A percentile compares a stretch with the other conserved stretches of the same genome.
These are phyloP conservation scores for Cyrtorhinus lividipennis DNA, from an alignment of 1,140 invertebrate species.

Conservation along the genomic window DNA sequence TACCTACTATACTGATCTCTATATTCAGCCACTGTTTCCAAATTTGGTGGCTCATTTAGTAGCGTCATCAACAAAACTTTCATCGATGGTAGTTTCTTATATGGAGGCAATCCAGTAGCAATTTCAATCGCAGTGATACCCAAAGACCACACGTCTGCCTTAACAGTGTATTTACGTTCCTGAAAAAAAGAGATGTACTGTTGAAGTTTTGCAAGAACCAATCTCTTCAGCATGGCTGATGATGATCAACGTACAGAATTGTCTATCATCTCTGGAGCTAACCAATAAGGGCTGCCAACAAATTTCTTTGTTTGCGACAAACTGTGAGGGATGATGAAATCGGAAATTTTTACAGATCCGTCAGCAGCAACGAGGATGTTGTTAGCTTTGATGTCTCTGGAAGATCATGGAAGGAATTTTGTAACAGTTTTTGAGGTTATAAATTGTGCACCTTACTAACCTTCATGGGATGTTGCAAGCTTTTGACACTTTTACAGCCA, in stretches of 20 bases:
- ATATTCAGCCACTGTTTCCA: conserved; percentile 89
- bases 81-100: conserved; percentile 98
- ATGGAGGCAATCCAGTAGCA: conserved; percentile 95
- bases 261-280: background rate
- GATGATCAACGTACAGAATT: background rate
- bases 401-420: no score
- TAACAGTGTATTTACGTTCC: conserved; percentile 97
- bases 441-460: no score
- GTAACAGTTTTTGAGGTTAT: no score
- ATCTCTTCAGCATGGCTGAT: no score
- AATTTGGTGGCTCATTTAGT: conserved; percentile 93
- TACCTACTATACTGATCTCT: conserved; percentile 97
- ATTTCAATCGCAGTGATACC: conserved; percentile 98
- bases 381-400: background rate
- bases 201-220: no score
- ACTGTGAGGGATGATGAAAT: background rate
- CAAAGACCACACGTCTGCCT: conserved; percentile 99
- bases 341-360: background rate
- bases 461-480: no score
- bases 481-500: no score
- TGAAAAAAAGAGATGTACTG: no score
- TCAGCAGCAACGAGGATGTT: background rate
- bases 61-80: conserved; percentile 82
- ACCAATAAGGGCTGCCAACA: background rate
- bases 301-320: background rate